Evolutionary conservation across 2,797 vertebrate genomes (phyloP).

Genomic region (Notoglanidium macrostoma): DNA sequence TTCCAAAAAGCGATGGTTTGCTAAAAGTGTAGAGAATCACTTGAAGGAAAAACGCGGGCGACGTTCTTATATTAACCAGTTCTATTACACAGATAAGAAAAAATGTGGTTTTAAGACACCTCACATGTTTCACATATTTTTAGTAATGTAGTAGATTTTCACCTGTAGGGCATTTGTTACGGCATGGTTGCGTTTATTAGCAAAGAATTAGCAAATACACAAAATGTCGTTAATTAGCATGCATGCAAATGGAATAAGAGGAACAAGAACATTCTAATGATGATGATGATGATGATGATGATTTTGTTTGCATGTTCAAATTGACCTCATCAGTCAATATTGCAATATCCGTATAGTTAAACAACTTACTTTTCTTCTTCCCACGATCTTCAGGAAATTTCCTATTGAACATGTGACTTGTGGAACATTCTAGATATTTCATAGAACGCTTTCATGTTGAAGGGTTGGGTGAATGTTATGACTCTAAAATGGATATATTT

Average conservation of each 20-base stretch:
- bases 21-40: not conserved
- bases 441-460: not conserved
- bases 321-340: not conserved
- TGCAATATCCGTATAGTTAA: not conserved
- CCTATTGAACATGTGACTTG: not conserved
- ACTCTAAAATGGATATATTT: not conserved
- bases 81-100: not conserved
- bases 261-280: not conserved
- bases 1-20: not conserved
- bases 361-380: not conserved
- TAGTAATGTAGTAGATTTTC: not conserved
- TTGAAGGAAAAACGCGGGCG: not conserved
- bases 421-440: not conserved
- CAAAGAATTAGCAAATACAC: not conserved
- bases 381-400: not conserved
- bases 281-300: not conserved
- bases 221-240: not conserved
- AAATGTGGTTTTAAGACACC: not conserved
- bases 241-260: not conserved
- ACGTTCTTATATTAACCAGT: not conserved
- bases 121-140: not conserved
- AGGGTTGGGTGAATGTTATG: not conserved
- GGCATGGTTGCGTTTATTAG: not conserved
- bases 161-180: not conserved
- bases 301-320: not conserved